A percentile compares a stretch with the other conserved stretches of the same genome.
These are phyloP conservation scores for Mellilla xanthometata DNA, from an alignment of 2,888 invertebrate genomes.

Conservation along the genomic window DNA sequence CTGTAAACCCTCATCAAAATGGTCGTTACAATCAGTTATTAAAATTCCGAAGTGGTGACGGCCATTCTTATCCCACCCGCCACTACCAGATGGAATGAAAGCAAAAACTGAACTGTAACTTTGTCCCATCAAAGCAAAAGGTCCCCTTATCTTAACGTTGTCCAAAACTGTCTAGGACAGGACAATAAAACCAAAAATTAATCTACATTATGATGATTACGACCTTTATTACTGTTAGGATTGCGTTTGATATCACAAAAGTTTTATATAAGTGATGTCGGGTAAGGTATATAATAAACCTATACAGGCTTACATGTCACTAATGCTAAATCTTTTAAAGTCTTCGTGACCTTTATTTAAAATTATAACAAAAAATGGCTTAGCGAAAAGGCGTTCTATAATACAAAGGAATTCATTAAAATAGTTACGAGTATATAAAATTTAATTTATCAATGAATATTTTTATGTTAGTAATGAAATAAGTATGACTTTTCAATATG, in stretches of 20 bases:
- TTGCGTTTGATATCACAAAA: conserved; percentile 16
- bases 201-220: conserved; percentile 21
- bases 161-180: conserved; percentile 21
- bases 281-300: not conserved
- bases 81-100: conserved; percentile 13
- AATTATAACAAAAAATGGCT: no score
- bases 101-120: conserved; percentile 21
- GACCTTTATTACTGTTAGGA: conserved; percentile 22
- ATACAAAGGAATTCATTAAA: no score
- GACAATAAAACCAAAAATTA: conserved; percentile 28
- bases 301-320: no score
- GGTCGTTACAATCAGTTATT: conserved; percentile 1
- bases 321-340: no score
- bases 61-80: conserved; percentile 2
- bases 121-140: conserved; percentile 25
- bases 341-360: no score
- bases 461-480: no score
- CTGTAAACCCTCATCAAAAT: not conserved
- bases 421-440: no score
- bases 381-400: no score
- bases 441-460: no score
- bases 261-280: conserved; percentile 13
- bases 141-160: conserved; percentile 21
- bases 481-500: no score
- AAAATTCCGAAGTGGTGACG: conserved; percentile 7